phyloP scores from a whole-genome alignment of 2,888 invertebrate species.

The Cephus sareptanus region DNA sequence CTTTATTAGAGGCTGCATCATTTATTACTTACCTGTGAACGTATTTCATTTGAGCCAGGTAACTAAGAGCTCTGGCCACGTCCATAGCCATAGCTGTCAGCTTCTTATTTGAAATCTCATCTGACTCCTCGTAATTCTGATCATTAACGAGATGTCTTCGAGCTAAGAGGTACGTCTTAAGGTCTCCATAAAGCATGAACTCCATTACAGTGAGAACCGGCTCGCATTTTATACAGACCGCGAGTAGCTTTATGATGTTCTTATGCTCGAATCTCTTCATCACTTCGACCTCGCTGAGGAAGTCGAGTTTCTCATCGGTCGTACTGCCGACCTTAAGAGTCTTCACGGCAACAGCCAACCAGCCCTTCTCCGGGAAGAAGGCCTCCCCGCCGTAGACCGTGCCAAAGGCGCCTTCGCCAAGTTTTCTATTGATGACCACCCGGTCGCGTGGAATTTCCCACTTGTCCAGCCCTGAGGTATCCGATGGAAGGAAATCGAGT shows the following conservation, averaged over 20 bases:
- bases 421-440: conserved; percentile 85
- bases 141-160: conserved; percentile 84
- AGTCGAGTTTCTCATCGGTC: conserved; percentile 89
- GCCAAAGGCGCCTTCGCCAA: conserved; percentile 93
- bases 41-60: conserved; percentile 85
- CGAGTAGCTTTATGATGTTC: conserved; percentile 86
- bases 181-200: conserved; percentile 92
- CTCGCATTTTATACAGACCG: conserved; percentile 87
- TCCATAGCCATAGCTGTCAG: conserved; percentile 90
- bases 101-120: conserved; percentile 82
- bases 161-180: conserved; percentile 88
- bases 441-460: conserved; percentile 89
- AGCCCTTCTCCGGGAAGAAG: conserved; percentile 75
- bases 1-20: background rate
- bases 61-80: conserved; percentile 85
- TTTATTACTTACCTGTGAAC: conserved; percentile 75
- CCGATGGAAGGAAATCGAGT: conserved; percentile 69
- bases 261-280: conserved; percentile 94
- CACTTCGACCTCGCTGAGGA: conserved; percentile 91
- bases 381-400: conserved; percentile 93
- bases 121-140: conserved; percentile 73
- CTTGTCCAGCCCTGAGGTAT: conserved; percentile 75
- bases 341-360: conserved; percentile 90
- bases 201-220: conserved; percentile 95
- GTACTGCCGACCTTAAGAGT: conserved; percentile 86